Evolutionary conservation across 2,113 vertebrate species (phyloP).

Genomic region (Pangasianodon hypophthalmus): DNA sequence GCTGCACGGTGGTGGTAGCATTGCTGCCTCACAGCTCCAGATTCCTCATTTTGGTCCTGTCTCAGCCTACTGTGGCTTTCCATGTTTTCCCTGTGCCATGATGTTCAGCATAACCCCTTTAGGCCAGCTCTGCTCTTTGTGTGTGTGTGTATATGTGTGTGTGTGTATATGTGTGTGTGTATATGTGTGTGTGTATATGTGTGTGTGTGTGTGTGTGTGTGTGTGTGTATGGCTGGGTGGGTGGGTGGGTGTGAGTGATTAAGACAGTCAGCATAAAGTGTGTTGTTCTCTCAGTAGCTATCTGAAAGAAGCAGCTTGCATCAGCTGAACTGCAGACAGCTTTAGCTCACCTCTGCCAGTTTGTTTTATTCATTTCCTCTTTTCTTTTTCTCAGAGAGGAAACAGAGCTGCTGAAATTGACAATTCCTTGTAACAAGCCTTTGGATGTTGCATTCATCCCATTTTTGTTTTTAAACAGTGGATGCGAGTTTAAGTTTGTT

Average conservation of each 20-base stretch:
- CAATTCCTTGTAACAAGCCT: neutral
- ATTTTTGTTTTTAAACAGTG: neutral
- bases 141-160: neutral
- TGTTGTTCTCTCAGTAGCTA: neutral
- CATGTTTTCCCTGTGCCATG: neutral
- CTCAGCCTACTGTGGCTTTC: neutral
- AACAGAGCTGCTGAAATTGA: neutral
- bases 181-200: slow-evolving; percentile 21
- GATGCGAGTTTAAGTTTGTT: neutral
- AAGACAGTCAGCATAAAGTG: neutral
- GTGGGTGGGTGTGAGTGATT: slow-evolving; percentile 15
- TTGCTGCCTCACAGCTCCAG: neutral
- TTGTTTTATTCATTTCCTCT: neutral
- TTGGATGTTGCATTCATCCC: neutral
- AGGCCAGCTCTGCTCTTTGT: neutral
- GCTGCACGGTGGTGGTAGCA: neutral
- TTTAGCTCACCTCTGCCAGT: neutral
- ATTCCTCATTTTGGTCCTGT: neutral
- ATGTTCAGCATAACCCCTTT: neutral
- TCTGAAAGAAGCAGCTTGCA: neutral
- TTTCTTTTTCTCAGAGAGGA: neutral
- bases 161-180: neutral
- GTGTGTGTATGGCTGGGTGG: neutral
- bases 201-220: neutral
- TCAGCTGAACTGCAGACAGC: neutral